Conservation (phyloP, 1,140 invertebrate species). For the Platyscapa corneri region DNA sequence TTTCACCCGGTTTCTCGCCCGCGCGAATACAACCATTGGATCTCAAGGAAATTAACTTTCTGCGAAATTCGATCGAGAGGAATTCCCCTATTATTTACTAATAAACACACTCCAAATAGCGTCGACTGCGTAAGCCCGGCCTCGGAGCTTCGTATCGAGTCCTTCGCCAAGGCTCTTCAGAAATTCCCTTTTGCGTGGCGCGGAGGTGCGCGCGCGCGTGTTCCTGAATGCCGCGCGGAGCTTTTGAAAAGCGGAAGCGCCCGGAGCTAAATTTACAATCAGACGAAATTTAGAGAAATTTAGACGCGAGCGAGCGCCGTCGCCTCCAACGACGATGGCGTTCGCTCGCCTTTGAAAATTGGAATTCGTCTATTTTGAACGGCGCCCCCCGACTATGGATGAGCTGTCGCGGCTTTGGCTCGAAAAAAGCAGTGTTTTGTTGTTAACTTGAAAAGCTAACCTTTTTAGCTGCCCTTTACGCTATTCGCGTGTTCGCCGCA, state of each 20-base stretch:
- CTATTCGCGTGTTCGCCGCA: no score
- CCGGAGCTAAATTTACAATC: slow-evolving; percentile 33
- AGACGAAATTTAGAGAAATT: neutral
- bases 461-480: no score
- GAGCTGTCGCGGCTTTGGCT: no score
- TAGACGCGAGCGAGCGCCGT: no score
- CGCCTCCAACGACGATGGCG: no score
- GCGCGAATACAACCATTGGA: neutral
- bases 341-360: slow-evolving; percentile 31
- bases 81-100: neutral
- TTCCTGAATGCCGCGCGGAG: slow-evolving; percentile 20
- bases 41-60: neutral
- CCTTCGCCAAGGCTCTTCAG: slow-evolving; percentile 21
- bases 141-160: neutral
- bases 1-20: neutral
- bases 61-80: neutral
- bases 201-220: neutral
- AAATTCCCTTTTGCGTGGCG: slow-evolving; percentile 18
- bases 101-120: neutral
- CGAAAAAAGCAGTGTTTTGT: no score
- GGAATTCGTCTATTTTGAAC: neutral
- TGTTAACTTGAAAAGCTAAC: no score
- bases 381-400: no score
- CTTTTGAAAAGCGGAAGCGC: slow-evolving; percentile 13
- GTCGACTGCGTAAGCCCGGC: no score